A percentile compares a stretch with the other conserved stretches of the same genome.
Conservation (phyloP, 2,797 vertebrate genomes). For the Ficedula albicollis region DNA sequence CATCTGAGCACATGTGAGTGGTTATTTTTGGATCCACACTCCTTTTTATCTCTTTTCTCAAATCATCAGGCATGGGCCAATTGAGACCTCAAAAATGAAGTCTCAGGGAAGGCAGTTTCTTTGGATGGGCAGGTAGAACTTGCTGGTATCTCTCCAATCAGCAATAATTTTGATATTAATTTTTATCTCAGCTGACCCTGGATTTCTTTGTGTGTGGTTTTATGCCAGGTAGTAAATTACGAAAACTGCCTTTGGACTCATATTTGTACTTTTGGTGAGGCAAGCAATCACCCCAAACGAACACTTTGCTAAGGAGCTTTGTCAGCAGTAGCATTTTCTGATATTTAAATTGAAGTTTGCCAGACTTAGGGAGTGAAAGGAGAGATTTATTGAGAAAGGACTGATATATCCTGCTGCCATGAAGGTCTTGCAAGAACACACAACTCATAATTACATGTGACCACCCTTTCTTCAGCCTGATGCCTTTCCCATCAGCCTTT, state of each 20-base stretch:
- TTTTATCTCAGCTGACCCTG: not conserved
- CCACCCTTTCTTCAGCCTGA: not conserved
- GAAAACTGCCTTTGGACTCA: not conserved
- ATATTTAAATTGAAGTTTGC: not conserved
- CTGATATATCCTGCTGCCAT: not conserved
- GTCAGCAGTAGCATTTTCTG: not conserved
- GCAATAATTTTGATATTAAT: not conserved
- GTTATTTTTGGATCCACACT: not conserved
- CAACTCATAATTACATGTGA: fast-evolving
- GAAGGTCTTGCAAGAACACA: not conserved
- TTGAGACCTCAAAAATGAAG: not conserved
- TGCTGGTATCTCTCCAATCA: not conserved
- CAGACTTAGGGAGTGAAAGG: not conserved
- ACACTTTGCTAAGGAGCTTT: not conserved
- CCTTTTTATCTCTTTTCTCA: not conserved
- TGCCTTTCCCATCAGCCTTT: not conserved
- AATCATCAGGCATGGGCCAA: not conserved
- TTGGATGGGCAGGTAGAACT: not conserved
- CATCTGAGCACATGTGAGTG: not conserved
- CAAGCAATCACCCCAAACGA: not conserved
- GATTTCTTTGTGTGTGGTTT: not conserved
- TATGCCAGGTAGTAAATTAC: not conserved
- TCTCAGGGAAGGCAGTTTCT: not conserved
- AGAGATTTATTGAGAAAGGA: not conserved
- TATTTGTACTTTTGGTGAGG: not conserved